Percentiles rank a stretch among this genome's conserved stretches.
phyloP scores from a whole-genome alignment of 2,888 invertebrate species.

The Cyaniris semiargus region DNA sequence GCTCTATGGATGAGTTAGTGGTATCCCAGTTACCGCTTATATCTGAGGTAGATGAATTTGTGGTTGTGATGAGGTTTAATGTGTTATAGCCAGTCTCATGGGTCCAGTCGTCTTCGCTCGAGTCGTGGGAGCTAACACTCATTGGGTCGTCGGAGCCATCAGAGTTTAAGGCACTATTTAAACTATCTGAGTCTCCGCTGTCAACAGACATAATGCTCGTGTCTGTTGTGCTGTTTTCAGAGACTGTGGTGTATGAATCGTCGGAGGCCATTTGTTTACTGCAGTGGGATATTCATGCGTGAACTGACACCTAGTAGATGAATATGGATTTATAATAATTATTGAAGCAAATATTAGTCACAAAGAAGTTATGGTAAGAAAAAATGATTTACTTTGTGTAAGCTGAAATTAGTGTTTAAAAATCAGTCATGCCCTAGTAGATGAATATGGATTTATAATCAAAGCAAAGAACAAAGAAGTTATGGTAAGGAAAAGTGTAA shows the following conservation, averaged over 20 bases:
- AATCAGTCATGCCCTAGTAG: too few relatives aligned
- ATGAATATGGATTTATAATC: neutral
- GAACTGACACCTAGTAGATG: neutral
- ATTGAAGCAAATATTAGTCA: neutral
- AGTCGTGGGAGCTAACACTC: neutral
- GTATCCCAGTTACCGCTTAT: slow-evolving; percentile 18
- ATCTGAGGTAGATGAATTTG: neutral
- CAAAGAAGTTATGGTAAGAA: neutral
- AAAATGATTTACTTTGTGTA: neutral
- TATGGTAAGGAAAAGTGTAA: neutral
- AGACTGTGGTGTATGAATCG: slow-evolving; percentile 57
- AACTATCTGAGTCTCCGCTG: slow-evolving; percentile 29
- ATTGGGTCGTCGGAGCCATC: neutral
- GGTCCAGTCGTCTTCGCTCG: neutral
- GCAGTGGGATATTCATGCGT: neutral
- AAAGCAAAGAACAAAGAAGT: neutral
- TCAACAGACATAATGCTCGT: slow-evolving; percentile 52
- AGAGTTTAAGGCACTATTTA: neutral
- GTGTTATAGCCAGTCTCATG: slow-evolving; percentile 4
- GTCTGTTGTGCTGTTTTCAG: slow-evolving; percentile 61
- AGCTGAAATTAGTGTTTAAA: neutral
- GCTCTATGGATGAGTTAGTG: slow-evolving; percentile 4
- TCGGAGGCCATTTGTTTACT: slow-evolving; percentile 34
- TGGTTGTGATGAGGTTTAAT: neutral
- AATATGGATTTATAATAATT: neutral